phyloP scores from a whole-genome alignment of 2,797 vertebrate genomes.

The Halcyon smyrnensis region DNA sequence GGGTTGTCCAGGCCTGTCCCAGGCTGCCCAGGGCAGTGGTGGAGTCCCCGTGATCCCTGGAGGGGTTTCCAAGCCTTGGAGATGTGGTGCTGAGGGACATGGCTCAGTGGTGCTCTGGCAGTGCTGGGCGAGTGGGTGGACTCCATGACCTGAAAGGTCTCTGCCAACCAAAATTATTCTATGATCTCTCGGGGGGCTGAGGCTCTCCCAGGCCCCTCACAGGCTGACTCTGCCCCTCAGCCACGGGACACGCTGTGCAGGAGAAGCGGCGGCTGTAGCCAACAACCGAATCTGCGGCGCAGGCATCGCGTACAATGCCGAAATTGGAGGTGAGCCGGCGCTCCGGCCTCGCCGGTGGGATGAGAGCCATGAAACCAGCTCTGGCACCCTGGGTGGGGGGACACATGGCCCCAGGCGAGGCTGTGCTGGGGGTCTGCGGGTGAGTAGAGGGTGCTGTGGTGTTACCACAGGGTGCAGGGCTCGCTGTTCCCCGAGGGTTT shows the following conservation, averaged over 20 bases:
- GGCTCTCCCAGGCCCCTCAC: background rate
- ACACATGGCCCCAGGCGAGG: no score
- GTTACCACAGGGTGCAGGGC: rapidly evolving
- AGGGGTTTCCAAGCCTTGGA: background rate
- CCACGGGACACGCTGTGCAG: constrained; percentile 91
- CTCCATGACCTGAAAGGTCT: background rate
- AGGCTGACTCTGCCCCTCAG: constrained; percentile 58
- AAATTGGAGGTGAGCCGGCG: constrained; percentile 82
- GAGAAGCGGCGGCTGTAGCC: constrained; percentile 86
- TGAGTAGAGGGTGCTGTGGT: background rate
- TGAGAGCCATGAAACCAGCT: background rate
- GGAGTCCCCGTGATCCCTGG: background rate
- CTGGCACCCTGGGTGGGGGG: rapidly evolving
- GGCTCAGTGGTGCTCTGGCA: background rate
- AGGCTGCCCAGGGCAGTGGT: background rate
- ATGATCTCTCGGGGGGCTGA: rapidly evolving
- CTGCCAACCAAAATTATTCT: background rate
- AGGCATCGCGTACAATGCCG: constrained; percentile 86
- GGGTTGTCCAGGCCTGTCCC: background rate
- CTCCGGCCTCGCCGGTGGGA: rapidly evolving
- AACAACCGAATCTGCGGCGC: constrained; percentile 86
- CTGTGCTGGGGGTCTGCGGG: no score
- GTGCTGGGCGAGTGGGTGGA: background rate
- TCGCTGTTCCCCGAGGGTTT: rapidly evolving
- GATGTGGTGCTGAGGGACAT: background rate